phyloP scores from a whole-genome alignment of 2,888 invertebrate genomes.

The Blastobasis lacticolella region DNA sequence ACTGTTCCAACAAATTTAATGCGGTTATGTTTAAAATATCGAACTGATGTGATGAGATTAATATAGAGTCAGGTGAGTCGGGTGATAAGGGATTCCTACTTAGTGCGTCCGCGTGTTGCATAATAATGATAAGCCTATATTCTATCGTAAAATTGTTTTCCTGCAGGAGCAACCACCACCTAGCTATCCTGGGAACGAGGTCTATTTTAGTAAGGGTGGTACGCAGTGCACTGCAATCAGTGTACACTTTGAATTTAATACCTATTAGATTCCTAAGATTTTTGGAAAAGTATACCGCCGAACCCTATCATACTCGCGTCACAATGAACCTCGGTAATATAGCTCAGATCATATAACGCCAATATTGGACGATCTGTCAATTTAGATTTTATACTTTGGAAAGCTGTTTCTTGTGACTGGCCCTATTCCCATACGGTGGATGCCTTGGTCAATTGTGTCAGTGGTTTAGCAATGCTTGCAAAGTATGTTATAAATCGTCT shows the following conservation, averaged over 20 bases:
- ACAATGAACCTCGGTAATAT: conserved; percentile 15
- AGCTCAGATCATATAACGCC: conserved; percentile 1
- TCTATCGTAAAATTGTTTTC: conserved; percentile 12
- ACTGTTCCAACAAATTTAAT: conserved; percentile 2
- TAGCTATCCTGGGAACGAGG: conserved; percentile 3
- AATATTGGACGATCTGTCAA: conserved; percentile 2
- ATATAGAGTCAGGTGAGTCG: not conserved
- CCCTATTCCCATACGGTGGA: not conserved
- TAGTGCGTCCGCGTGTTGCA: conserved; percentile 7
- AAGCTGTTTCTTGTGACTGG: not conserved
- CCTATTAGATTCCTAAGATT: conserved; percentile 11
- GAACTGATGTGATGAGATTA: not conserved
- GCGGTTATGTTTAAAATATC: not conserved
- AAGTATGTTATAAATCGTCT: too few relatives aligned
- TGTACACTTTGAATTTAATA: conserved; percentile 9
- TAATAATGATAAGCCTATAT: not conserved
- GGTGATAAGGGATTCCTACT: not conserved
- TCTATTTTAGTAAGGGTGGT: conserved; percentile 4
- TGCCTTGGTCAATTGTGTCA: not conserved
- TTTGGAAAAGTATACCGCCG: conserved; percentile 17
- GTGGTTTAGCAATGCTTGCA: too few relatives aligned
- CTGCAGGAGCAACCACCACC: conserved; percentile 12
- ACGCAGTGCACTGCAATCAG: conserved; percentile 13
- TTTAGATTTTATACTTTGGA: not conserved
- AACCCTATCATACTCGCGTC: conserved; percentile 12